Percentiles rank a stretch among this genome's conserved stretches.
Evolutionary conservation across 2,113 vertebrate genomes (phyloP).

Genomic region (Zosterops lateralis): DNA sequence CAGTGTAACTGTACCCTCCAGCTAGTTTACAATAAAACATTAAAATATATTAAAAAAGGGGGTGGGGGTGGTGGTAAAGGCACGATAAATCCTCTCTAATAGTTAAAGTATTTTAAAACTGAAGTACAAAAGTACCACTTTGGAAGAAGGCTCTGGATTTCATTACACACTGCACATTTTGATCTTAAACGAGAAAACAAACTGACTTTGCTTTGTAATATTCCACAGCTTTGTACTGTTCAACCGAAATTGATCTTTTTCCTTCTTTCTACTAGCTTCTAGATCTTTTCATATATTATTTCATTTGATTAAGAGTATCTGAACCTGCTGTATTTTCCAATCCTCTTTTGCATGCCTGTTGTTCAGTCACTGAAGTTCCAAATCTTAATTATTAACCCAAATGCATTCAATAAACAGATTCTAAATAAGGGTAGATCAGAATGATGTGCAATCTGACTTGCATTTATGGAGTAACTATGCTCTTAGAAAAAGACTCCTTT

Average conservation of each 20-base stretch:
- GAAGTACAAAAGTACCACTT: constrained; percentile 12
- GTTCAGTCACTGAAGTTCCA: constrained; percentile 66
- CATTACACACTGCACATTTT: constrained; percentile 64
- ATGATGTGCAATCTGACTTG: constrained; percentile 62
- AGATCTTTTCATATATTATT: constrained; percentile 9
- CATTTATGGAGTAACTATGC: constrained; percentile 69
- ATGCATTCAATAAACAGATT: constrained; percentile 69
- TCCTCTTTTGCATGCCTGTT: constrained; percentile 53
- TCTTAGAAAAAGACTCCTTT: constrained; percentile 66
- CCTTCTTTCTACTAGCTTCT: constrained; percentile 36
- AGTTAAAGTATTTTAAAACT: constrained; percentile 49
- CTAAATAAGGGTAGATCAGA: constrained; percentile 71
- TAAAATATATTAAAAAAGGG: neutral
- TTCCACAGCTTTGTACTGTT: constrained; percentile 46
- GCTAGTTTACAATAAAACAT: constrained; percentile 22
- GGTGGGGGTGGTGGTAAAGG: neutral
- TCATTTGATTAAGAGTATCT: constrained; percentile 29
- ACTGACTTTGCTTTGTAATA: constrained; percentile 27
- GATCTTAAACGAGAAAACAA: constrained; percentile 56
- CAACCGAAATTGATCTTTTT: constrained; percentile 32
- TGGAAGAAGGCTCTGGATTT: constrained; percentile 58
- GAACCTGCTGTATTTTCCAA: constrained; percentile 47
- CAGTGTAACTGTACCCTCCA: neutral
- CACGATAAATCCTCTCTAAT: neutral
- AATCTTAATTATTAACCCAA: constrained; percentile 72